phyloP scores from a whole-genome alignment of 2,797 vertebrate species.

The Phoxinus dragarum region DNA sequence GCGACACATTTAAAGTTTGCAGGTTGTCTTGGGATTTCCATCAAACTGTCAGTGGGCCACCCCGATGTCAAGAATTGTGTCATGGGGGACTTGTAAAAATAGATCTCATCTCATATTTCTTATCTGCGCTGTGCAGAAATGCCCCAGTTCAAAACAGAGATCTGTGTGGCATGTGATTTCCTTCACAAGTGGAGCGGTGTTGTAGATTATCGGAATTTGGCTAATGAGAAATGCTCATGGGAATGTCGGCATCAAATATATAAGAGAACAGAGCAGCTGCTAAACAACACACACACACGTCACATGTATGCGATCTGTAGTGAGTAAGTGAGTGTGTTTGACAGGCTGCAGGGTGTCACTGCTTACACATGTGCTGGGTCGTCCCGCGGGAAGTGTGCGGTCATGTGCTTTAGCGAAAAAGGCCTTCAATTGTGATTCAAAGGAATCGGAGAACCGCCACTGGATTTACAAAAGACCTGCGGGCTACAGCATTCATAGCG shows the following conservation, averaged over 20 bases:
- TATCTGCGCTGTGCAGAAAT: slow-evolving; percentile 30
- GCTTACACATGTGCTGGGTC: not conserved
- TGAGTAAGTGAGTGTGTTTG: slow-evolving; percentile 26
- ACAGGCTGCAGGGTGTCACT: slow-evolving; percentile 4
- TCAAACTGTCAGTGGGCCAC: slow-evolving; percentile 27
- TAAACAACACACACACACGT: not conserved
- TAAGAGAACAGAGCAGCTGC: not conserved
- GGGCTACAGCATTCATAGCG: slow-evolving; percentile 13
- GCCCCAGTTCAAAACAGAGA: slow-evolving; percentile 26
- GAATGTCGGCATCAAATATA: not conserved
- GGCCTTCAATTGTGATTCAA: slow-evolving; percentile 27
- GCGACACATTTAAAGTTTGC: slow-evolving; percentile 11
- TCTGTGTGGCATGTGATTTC: slow-evolving; percentile 24
- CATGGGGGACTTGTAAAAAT: slow-evolving; percentile 26
- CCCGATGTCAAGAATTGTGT: slow-evolving; percentile 23
- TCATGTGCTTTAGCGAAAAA: slow-evolving; percentile 34
- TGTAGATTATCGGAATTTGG: slow-evolving; percentile 23
- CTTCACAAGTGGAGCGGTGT: slow-evolving; percentile 28
- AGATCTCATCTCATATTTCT: slow-evolving; percentile 37
- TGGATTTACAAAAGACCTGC: slow-evolving; percentile 27
- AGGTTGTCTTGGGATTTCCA: slow-evolving; percentile 4
- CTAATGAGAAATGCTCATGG: slow-evolving; percentile 40
- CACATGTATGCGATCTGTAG: slow-evolving; percentile 13
- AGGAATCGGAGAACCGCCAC: slow-evolving; percentile 29
- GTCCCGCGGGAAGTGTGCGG: slow-evolving; percentile 1